Evolutionary conservation across 2,113 vertebrate species (phyloP).

Genomic region (Ursus arctos): DNA sequence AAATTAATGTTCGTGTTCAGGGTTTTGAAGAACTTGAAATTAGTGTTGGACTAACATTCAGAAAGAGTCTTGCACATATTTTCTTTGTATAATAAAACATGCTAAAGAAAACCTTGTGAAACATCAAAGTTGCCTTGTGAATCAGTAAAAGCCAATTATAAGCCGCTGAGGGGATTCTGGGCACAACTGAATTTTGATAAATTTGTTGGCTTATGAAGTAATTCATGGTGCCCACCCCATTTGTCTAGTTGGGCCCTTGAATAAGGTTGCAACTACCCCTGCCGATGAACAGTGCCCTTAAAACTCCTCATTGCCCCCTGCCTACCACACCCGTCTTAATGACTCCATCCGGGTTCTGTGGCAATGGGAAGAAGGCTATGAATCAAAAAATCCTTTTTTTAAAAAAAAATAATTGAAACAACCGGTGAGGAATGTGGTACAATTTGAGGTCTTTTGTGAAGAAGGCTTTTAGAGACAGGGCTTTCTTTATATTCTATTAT

Average conservation of each 20-base stretch:
- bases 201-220: neutral
- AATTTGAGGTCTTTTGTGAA: neutral
- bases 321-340: neutral
- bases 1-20: neutral
- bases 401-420: neutral
- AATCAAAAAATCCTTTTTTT: neutral
- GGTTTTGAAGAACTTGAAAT: slow-evolving; percentile 4
- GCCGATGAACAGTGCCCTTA: neutral
- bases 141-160: neutral
- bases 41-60: neutral
- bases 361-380: neutral
- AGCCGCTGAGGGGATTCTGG: slow-evolving; percentile 9
- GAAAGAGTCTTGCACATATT: neutral
- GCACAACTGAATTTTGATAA: neutral
- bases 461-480: neutral
- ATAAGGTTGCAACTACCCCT: neutral
- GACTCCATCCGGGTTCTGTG: neutral
- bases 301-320: neutral
- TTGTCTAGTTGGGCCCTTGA: neutral
- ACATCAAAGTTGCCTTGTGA: neutral
- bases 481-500: slow-evolving; percentile 10
- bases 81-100: slow-evolving; percentile 38
- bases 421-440: neutral
- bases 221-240: neutral
- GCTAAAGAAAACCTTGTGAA: neutral